These are phyloP conservation scores for Rhagoletis zephyria DNA, from an alignment of 1,140 invertebrate species.

Conservation along the genomic window DNA sequence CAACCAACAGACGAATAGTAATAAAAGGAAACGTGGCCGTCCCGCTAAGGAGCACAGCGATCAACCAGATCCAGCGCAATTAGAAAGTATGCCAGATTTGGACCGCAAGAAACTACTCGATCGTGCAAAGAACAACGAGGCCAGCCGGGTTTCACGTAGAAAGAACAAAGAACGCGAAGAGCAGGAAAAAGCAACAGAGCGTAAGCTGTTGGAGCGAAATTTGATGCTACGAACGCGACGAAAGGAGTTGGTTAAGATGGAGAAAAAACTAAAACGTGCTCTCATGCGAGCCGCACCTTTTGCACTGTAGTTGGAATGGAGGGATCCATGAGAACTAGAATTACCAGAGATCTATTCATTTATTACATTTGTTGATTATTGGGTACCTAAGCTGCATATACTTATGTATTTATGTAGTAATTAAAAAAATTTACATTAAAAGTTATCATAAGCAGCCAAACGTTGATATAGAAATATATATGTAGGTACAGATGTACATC, in stretches of 20 bases:
- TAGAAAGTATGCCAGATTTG: slow-evolving; percentile 61
- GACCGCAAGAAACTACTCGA: slow-evolving; percentile 63
- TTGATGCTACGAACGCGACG: background rate
- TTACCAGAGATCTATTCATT: slow-evolving; percentile 29
- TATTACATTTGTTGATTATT: slow-evolving; percentile 46
- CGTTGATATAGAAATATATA: background rate
- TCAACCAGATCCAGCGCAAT: slow-evolving; percentile 63
- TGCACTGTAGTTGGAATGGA: background rate
- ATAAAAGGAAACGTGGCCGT: slow-evolving; percentile 67
- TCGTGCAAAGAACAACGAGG: slow-evolving; percentile 70
- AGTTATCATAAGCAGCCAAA: background rate
- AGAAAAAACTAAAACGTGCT: slow-evolving; percentile 48
- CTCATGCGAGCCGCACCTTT: background rate
- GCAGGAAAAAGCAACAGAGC: slow-evolving; percentile 55
- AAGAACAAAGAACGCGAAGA: slow-evolving; percentile 67
- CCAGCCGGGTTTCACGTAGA: slow-evolving; percentile 66
- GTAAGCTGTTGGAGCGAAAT: slow-evolving; percentile 27
- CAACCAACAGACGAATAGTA: slow-evolving; percentile 49
- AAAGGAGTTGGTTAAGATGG: background rate
- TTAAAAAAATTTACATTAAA: background rate
- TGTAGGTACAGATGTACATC: no score
- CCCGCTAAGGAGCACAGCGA: slow-evolving; percentile 69
- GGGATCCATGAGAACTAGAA: background rate
- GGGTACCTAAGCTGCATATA: background rate
- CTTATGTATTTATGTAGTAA: no score